Evolutionary conservation across 2,888 invertebrate genomes (phyloP).

Genomic region (Epinotia brunnichana): DNA sequence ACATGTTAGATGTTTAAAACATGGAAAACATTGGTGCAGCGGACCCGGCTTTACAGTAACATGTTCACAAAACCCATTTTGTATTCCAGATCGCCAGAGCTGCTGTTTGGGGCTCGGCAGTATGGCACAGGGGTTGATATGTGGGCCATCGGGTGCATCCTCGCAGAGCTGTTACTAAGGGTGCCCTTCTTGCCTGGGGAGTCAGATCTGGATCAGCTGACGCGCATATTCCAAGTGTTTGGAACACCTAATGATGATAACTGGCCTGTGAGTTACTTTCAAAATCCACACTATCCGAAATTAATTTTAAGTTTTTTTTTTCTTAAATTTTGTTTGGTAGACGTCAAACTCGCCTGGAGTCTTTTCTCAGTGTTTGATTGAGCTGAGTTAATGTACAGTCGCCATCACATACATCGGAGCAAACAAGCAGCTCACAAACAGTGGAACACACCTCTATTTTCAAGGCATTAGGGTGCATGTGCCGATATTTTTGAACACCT

Average conservation of each 20-base stretch:
- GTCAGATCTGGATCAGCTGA: conserved; percentile 97
- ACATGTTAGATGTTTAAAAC: no score
- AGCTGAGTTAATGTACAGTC: no score
- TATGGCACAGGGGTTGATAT: conserved; percentile 99
- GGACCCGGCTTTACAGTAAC: neutral
- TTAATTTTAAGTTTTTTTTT: no score
- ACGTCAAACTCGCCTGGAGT: no score
- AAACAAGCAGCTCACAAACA: no score
- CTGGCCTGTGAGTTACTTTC: conserved; percentile 89
- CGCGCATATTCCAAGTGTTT: conserved; percentile 96
- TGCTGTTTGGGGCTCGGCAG: conserved; percentile 96
- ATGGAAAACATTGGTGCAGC: no score
- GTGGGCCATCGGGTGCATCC: conserved; percentile 99
- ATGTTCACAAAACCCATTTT: neutral
- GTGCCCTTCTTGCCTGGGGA: conserved; percentile 98
- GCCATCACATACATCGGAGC: no score
- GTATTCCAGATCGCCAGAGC: conserved; percentile 90
- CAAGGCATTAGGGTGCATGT: no score
- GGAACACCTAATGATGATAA: conserved; percentile 96
- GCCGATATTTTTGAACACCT: no score
- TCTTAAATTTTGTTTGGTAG: no score
- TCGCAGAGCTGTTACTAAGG: conserved; percentile 96
- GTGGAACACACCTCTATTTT: no score
- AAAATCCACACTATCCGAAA: neutral
- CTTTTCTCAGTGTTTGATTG: no score